Evolutionary conservation across 2,797 vertebrate genomes (phyloP).

Genomic region (Cossypha niveicapilla): DNA sequence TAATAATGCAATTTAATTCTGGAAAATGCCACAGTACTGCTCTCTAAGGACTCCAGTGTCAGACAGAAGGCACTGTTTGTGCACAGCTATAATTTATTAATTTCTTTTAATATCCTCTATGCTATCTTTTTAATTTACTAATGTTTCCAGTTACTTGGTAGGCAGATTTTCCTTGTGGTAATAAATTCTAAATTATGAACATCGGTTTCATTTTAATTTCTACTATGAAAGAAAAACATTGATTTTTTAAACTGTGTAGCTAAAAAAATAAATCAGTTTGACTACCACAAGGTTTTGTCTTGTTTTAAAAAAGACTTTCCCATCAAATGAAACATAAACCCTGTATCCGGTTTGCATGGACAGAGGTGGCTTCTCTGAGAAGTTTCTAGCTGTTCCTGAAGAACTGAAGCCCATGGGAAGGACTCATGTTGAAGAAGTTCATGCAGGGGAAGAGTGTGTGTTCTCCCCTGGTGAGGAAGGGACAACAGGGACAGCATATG

Average conservation of each 20-base stretch:
- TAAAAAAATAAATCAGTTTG: background rate
- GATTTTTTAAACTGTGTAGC: background rate
- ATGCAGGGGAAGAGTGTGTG: background rate
- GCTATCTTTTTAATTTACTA: background rate
- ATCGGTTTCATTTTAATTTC: background rate
- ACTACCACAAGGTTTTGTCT: background rate
- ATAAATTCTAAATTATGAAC: conserved; percentile 27
- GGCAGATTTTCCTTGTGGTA: background rate
- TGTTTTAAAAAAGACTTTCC: background rate
- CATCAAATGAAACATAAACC: background rate
- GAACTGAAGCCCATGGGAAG: background rate
- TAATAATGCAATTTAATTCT: conserved; percentile 61
- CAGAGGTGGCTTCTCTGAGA: background rate
- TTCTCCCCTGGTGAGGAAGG: background rate
- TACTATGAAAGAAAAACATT: background rate
- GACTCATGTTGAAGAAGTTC: background rate
- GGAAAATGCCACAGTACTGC: conserved; percentile 35
- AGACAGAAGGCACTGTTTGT: background rate
- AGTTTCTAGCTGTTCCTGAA: background rate
- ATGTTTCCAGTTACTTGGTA: background rate
- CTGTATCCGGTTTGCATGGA: background rate
- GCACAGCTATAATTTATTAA: background rate
- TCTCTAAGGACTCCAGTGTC: conserved; percentile 17
- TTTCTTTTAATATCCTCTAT: background rate
- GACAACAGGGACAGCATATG: background rate